These are phyloP conservation scores for Vidua chalybeata DNA, from an alignment of 2,113 vertebrate species.

Conservation along the genomic window DNA sequence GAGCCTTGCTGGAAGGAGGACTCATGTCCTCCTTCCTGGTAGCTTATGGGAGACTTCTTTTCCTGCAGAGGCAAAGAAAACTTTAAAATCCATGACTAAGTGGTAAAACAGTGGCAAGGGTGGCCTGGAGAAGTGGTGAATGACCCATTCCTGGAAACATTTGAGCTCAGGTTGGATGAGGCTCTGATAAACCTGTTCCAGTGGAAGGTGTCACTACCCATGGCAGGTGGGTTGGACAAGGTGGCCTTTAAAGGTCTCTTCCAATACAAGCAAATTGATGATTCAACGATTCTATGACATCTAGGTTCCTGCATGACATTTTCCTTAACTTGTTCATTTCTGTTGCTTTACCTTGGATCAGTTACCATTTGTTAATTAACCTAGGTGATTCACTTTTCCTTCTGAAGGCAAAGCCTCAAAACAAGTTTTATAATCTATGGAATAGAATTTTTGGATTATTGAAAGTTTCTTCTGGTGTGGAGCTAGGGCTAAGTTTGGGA, in stretches of 20 bases:
- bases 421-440: background rate
- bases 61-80: background rate
- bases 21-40: background rate
- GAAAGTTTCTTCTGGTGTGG: background rate
- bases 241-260: background rate
- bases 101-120: background rate
- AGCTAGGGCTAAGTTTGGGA: background rate
- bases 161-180: background rate
- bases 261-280: background rate
- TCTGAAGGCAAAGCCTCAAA: background rate
- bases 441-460: background rate
- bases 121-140: too few relatives aligned
- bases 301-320: background rate
- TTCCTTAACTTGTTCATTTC: background rate
- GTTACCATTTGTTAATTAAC: background rate
- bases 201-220: background rate
- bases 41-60: background rate
- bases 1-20: background rate
- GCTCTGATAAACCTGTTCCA: background rate
- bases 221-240: background rate
- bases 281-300: background rate
- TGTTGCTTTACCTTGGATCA: background rate
- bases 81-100: background rate
- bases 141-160: background rate
- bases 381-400: background rate